Conservation (phyloP, 2,113 vertebrate genomes). For the Leiothrix lutea region DNA sequence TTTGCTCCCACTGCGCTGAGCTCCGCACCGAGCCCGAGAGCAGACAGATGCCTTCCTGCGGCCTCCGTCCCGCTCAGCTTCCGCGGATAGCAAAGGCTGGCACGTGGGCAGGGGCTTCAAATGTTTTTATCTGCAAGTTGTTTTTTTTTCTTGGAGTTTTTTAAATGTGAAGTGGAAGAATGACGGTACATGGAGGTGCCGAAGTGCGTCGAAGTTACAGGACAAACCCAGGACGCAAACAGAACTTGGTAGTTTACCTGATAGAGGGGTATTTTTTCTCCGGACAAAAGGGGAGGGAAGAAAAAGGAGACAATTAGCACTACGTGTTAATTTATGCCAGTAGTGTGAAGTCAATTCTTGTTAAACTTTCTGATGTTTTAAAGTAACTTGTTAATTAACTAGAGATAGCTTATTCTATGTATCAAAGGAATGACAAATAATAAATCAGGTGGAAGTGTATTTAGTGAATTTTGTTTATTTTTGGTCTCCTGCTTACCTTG, state of each 20-base stretch:
- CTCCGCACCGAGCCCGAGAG: accelerated
- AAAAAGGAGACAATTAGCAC: not conserved
- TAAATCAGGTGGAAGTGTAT: not conserved
- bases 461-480: not conserved
- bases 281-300: accelerated
- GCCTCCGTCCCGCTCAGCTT: not conserved
- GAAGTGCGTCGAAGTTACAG: not conserved
- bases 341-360: not conserved
- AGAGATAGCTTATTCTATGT: not conserved
- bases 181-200: accelerated
- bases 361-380: not conserved
- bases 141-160: not conserved
- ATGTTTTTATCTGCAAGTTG: accelerated
- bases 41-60: accelerated
- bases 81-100: too few relatives aligned
- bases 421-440: not conserved
- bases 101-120: too few relatives aligned
- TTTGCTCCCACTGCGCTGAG: accelerated
- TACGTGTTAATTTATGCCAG: not conserved
- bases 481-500: not conserved
- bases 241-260: not conserved
- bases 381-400: not conserved
- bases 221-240: not conserved
- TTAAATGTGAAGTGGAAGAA: not conserved
- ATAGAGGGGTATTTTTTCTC: not conserved